Evolutionary conservation across 92 coral and sea anemone species (phyloP).

Genomic region (Porites lobata): DNA sequence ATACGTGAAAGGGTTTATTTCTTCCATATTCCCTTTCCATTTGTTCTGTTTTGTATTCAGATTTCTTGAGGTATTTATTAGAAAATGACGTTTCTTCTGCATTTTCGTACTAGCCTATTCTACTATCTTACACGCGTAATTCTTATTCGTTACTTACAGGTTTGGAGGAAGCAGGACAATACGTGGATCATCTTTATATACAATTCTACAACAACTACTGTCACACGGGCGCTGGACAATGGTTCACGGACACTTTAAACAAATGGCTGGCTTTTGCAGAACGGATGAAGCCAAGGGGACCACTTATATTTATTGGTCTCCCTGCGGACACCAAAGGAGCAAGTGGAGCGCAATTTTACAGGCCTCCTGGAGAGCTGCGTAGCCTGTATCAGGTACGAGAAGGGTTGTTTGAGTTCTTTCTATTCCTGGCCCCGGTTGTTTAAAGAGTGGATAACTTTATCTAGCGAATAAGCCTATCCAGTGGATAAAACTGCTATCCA

Average conservation of each 20-base stretch:
- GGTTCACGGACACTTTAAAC: slow-evolving; percentile 66
- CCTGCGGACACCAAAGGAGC: slow-evolving; percentile 81
- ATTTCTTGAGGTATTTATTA: too few species aligned
- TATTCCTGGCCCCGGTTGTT: neutral
- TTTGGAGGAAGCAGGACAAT: slow-evolving; percentile 77
- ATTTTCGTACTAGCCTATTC: too few species aligned
- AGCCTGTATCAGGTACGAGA: slow-evolving; percentile 62
- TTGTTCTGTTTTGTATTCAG: too few species aligned
- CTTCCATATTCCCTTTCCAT: too few species aligned
- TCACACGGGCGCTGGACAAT: slow-evolving; percentile 82
- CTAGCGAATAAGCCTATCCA: too few species aligned
- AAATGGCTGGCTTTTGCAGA: slow-evolving; percentile 75
- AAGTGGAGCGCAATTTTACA: slow-evolving; percentile 75
- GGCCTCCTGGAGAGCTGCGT: slow-evolving; percentile 76
- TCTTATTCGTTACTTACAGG: slow-evolving; percentile 31
- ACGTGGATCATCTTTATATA: slow-evolving; percentile 84
- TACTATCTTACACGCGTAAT: neutral
- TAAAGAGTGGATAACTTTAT: too few species aligned
- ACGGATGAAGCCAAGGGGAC: slow-evolving; percentile 69
- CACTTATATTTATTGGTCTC: slow-evolving; percentile 83
- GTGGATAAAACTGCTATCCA: too few species aligned
- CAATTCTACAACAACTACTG: slow-evolving; percentile 92
- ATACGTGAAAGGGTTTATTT: too few species aligned
- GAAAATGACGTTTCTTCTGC: too few species aligned
- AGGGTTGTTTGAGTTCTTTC: neutral